Base-by-base conservation (phyloP, 2,113 vertebrate genomes). In the Lophotis ruficrista region DNA sequence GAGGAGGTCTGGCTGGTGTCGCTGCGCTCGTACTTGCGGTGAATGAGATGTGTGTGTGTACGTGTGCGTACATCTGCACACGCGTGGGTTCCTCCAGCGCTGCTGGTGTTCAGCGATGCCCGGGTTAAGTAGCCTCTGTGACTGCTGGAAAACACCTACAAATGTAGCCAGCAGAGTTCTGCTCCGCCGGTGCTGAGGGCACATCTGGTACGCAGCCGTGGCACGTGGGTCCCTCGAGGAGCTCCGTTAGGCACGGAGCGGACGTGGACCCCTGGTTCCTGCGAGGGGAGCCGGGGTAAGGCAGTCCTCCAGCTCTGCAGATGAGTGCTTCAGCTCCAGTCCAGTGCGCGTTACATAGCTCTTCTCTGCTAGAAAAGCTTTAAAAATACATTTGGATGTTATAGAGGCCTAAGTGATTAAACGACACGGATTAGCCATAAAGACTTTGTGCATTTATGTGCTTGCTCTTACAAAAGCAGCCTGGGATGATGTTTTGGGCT, bases 221-320 rank as follows among this genome's bases (percentile, higher is more conserved):
- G 17, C 22, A 1, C 1, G 6, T 14, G 14, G 16, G 47, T 37
- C 33, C 27, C 53, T 5, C 0, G 4, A 27, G 54, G 27, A 51
- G 54, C 8, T 21, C 24, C 7, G 7, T 33, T 12, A 7, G 41
- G 30, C 6, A 41, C n/a, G 56, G 65, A 45, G 33, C 31, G 14
- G 54, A 31, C 1, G 6, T 12, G 48, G 33, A 35, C 20, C 38
- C 33, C 7, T 2, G 2, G 7, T 25, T 33, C 18, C 64, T 1
- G 33, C 4, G 14, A 6, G 0, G 2, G 53, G 47, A 31, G 58
- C 41, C 17, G 53, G 28, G 27, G 53, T 54, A 54, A 54, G 53
- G 28, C 53, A 56, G 54, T 16, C 23, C 35, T 3, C 10, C 48
- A 15, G n/a, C 25, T 37, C 27, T n/a, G 60, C 50, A 23, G 30